Evolutionary conservation across 2,888 invertebrate genomes (phyloP).

Genomic region (Macropis europaea): DNA sequence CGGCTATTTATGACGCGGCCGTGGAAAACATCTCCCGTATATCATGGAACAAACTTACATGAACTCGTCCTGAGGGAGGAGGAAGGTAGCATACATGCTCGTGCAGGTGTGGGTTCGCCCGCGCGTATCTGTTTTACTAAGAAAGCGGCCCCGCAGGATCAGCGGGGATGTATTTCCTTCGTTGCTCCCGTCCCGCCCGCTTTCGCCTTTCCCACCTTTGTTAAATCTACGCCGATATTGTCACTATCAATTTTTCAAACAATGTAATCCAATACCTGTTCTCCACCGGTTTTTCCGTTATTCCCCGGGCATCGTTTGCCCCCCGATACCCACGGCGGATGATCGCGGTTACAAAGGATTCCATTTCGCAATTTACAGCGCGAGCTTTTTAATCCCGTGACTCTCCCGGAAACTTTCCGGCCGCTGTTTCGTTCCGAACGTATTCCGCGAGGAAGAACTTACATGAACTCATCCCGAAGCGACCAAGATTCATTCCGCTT

Average conservation of each 20-base stretch:
- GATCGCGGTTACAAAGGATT: background rate
- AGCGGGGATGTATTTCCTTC: constrained; percentile 35
- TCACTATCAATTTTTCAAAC: constrained; percentile 50
- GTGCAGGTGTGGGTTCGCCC: background rate
- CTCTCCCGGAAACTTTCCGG: background rate
- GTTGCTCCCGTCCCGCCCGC: background rate
- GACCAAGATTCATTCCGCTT: background rate
- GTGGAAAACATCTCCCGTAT: constrained; percentile 74
- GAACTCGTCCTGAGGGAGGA: constrained; percentile 61
- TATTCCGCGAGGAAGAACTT: constrained; percentile 57
- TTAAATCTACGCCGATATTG: constrained; percentile 47
- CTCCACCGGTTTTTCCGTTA: constrained; percentile 9
- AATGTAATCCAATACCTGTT: constrained; percentile 33
- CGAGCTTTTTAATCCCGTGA: constrained; percentile 11
- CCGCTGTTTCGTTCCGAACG: constrained; percentile 18
- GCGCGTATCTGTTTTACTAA: constrained; percentile 11
- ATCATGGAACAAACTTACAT: constrained; percentile 71
- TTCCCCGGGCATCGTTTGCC: background rate
- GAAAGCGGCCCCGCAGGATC: constrained; percentile 23
- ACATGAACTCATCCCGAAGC: constrained; percentile 62
- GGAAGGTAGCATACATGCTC: background rate
- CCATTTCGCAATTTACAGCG: constrained; percentile 26
- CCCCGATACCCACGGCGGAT: background rate
- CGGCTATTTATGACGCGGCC: constrained; percentile 73
- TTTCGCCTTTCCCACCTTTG: background rate